Base-by-base conservation (phyloP, 2,888 invertebrate species). In the Himalopsyche tibetana region DNA sequence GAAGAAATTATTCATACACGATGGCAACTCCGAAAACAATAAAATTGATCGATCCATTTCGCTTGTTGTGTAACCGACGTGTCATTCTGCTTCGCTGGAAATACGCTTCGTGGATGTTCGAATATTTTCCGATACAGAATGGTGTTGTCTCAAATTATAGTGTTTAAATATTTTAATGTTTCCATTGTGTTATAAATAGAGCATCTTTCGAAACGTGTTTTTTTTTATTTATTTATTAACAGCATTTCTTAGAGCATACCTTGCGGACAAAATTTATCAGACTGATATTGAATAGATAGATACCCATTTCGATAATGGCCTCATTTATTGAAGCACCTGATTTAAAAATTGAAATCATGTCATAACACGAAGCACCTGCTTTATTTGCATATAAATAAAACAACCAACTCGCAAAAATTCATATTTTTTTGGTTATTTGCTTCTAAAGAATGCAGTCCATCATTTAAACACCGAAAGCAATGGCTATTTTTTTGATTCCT, bases 201-300 rank as follows among this genome's bases (percentile, higher is more conserved):
- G 74, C 74, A 74, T 74, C 74, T 74, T 74, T 74, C 15, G 12
- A 74, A 74, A 74, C 74, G 74, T 74, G 74, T 74, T 74, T 74
- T 74, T 11, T 74, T 74, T 36, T 74, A 36, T 12, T 12, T 36
- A 38, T 74, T 74, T 74, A 28, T 69, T 69, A 69, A 69, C 69
- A 36, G 11, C 28, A 69, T 11, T 8, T 69, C 38, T 15, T 38
- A 12, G 74, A 74, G 38, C 15, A 74, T 74, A 74, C 74, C 74
- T 74, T 38, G 74, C 74, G 74, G 74, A 74, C 74, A 74, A 74
- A 38, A 74, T 36, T 36, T 36, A 74, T 38, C 12, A 28, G 74
- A 38, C 36, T 74, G 38, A 74, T 28, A 74, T 74, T 74, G 38
- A 36, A 74, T 12, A 6, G 74, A 74, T 74, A 6, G 74, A 74